Base-by-base conservation (phyloP, 92 coral and sea anemone genomes). In the Paramuricea clavata region DNA sequence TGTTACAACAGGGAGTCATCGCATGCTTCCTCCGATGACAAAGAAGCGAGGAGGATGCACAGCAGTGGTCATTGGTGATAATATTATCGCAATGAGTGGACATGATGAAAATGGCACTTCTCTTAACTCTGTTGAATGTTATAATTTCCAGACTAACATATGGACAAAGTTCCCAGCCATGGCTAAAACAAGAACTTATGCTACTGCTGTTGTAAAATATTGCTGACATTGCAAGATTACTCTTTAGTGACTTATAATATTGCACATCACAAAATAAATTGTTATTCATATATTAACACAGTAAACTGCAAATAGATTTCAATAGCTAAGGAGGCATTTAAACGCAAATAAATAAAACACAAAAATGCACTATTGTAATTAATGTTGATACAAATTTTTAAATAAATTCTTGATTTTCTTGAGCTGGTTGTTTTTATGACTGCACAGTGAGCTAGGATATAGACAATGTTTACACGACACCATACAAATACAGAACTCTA, bases 81-180 rank as follows among this genome's bases (percentile, higher is more conserved):
- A 39, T 34, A 69, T 69, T 39, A 30, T 69, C 22, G 21, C 17
- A 30, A 30, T 69, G 75, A 44, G 75, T 30, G 75, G 75, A 15
- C 11, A 39, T 30, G 75, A 22, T 27, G 72, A 65, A 65, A 25
- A n/a, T 13, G 72, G 72, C 16, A 65, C 33, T 12, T 7, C 7
- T 7, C 75, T 69, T 31, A 69, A 69, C 3, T 69, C 75, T 69
- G 75, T 69, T 31, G 75, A 69, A 19, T 33, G 43, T 33, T 69
- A 15, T 21, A 33, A 33, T 33, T 69, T 69, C 30, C 11, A 30
- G 12, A 69, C 75, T 17, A 33, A 69, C 75, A 33, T 44, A 33
- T 69, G 75, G 75, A 39, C 43, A 39, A 19, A 69, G 22, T 39
- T 69, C 23, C 75, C 75, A 33, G 22, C 75, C 43, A 69, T 69